Percentiles rank a stretch among this genome's conserved stretches.
These are phyloP conservation scores for Psophia crepitans DNA, from an alignment of 2,113 vertebrate genomes.

Conservation along the genomic window DNA sequence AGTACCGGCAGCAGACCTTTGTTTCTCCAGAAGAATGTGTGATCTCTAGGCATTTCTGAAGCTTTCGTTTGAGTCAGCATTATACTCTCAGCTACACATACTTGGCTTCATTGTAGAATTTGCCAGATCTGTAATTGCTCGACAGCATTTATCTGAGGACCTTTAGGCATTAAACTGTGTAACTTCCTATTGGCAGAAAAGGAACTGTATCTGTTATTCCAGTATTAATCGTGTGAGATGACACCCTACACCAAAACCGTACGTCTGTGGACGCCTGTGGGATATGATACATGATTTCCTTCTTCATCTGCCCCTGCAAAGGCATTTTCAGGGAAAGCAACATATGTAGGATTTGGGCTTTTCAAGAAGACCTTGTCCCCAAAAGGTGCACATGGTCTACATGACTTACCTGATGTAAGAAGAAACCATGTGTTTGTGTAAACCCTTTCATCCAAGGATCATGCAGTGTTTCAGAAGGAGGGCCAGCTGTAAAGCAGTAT, in stretches of 20 bases:
- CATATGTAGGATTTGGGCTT: background rate
- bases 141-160: background rate
- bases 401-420: background rate
- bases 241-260: background rate
- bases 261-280: background rate
- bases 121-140: background rate
- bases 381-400: background rate
- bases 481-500: background rate
- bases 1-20: background rate
- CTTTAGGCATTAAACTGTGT: background rate
- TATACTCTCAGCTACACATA: background rate
- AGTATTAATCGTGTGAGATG: accelerated
- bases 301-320: background rate
- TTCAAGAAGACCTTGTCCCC: background rate
- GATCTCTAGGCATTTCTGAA: background rate
- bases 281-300: background rate
- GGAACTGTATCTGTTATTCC: background rate
- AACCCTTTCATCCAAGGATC: background rate
- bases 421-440: background rate
- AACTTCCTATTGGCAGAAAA: background rate
- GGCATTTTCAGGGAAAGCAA: background rate
- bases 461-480: background rate
- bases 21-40: background rate
- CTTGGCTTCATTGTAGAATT: background rate
- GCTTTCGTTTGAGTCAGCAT: background rate